A percentile compares a stretch with the other conserved stretches of the same genome.
Conservation (phyloP, 2,888 invertebrate genomes). For the Lysandra bellargus region DNA sequence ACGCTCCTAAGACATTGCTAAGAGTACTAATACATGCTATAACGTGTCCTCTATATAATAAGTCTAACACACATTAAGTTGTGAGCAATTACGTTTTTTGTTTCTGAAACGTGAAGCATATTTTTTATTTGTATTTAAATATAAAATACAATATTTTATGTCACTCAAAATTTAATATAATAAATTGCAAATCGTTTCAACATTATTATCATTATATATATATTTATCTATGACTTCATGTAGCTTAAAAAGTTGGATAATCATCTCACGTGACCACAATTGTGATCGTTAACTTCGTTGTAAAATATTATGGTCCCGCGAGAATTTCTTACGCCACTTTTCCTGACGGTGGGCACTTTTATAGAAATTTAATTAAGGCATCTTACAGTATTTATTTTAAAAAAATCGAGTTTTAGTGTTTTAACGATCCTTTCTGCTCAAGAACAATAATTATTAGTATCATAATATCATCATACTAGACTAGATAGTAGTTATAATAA, state of each 20-base stretch:
- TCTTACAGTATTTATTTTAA: too few species aligned
- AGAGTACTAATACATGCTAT: neutral
- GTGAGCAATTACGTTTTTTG: neutral
- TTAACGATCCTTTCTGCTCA: too few species aligned
- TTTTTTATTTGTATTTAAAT: neutral
- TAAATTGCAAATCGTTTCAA: neutral
- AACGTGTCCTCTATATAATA: neutral
- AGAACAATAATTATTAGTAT: too few species aligned
- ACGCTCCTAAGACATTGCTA: neutral
- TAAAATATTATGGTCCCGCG: neutral
- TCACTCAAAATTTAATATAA: neutral
- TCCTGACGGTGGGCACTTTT: too few species aligned
- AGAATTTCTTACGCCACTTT: too few species aligned
- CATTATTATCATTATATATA: neutral
- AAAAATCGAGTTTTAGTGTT: too few species aligned
- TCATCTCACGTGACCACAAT: neutral
- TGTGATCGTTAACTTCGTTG: neutral
- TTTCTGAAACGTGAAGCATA: neutral
- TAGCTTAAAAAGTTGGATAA: neutral
- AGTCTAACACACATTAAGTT: neutral
- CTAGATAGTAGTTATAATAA: too few species aligned
- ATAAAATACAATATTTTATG: neutral
- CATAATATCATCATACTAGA: too few species aligned
- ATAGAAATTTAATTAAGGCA: too few species aligned
- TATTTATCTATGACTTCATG: neutral